These are phyloP conservation scores for Megaceryle maxima DNA, from an alignment of 2,113 vertebrate species.

Conservation along the genomic window DNA sequence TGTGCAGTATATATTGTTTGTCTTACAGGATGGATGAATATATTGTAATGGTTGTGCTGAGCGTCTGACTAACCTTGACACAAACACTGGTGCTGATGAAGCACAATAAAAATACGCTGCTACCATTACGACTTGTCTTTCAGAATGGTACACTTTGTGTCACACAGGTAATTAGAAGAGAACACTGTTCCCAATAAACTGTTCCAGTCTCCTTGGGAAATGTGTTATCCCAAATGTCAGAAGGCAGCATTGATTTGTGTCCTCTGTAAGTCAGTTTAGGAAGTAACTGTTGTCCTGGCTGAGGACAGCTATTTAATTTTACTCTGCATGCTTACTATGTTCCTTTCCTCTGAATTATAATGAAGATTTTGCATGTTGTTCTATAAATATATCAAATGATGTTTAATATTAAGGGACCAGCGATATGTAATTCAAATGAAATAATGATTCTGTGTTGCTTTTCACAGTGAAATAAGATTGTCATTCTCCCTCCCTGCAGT, in stretches of 20 bases:
- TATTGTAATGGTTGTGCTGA: not conserved
- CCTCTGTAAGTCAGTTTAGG: not conserved
- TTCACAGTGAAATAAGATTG: not conserved
- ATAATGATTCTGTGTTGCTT: not conserved
- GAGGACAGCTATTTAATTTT: not conserved
- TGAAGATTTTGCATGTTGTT: not conserved
- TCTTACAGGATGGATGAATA: not conserved
- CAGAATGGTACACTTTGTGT: not conserved
- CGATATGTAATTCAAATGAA: not conserved
- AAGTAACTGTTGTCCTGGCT: not conserved
- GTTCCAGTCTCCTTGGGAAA: slow-evolving; percentile 28
- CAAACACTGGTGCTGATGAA: slow-evolving; percentile 15
- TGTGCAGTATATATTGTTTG: rapidly evolving
- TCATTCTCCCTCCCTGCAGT: not conserved
- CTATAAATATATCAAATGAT: slow-evolving; percentile 38
- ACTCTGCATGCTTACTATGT: not conserved
- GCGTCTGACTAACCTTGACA: slow-evolving; percentile 29
- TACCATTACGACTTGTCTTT: not conserved
- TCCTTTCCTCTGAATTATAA: not conserved
- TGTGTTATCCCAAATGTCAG: not conserved
- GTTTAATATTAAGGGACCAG: not conserved
- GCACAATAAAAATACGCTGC: not conserved
- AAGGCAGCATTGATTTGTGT: slow-evolving; percentile 3
- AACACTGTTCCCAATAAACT: not conserved
- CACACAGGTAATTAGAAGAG: slow-evolving; percentile 15